phyloP scores from a whole-genome alignment of 64 coral and sea anemone species.

The Platygyra sinensis region DNA sequence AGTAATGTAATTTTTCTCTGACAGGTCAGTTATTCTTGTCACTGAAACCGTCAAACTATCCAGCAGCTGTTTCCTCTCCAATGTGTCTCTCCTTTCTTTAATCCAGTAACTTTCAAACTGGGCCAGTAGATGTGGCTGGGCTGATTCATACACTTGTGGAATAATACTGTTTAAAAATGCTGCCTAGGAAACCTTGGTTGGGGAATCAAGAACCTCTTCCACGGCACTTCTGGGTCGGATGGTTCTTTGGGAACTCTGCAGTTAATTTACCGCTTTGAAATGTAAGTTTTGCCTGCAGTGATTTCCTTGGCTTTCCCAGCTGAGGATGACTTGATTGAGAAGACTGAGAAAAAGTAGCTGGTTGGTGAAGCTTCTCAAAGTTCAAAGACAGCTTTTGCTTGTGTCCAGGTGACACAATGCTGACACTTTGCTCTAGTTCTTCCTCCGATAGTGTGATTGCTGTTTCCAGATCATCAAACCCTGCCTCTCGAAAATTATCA shows the following conservation, averaged over 20 bases:
- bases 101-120: conserved; percentile 26
- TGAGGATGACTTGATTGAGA: not conserved
- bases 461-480: conserved; percentile 65
- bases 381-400: conserved; percentile 42
- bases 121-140: conserved; percentile 19
- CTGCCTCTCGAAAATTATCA: conserved; percentile 37
- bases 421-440: conserved; percentile 52
- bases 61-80: conserved; percentile 3
- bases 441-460: conserved; percentile 47
- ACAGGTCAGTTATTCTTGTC: not conserved
- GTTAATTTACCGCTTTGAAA: conserved; percentile 25
- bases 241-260: not conserved
- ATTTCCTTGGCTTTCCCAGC: not conserved
- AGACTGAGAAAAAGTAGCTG: not conserved
- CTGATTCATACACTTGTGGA: conserved; percentile 16
- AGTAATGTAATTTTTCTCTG: conserved; percentile 16
- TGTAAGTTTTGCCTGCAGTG: conserved; percentile 21
- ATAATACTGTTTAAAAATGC: conserved; percentile 39
- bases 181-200: conserved; percentile 9
- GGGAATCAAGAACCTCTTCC: conserved; percentile 8
- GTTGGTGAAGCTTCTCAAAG: conserved; percentile 53
- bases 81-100: conserved; percentile 3
- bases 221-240: not conserved
- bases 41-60: conserved; percentile 8
- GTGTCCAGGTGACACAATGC: conserved; percentile 60